These are phyloP conservation scores for Octodonta nipae DNA, from an alignment of 2,888 invertebrate species.

Conservation along the genomic window DNA sequence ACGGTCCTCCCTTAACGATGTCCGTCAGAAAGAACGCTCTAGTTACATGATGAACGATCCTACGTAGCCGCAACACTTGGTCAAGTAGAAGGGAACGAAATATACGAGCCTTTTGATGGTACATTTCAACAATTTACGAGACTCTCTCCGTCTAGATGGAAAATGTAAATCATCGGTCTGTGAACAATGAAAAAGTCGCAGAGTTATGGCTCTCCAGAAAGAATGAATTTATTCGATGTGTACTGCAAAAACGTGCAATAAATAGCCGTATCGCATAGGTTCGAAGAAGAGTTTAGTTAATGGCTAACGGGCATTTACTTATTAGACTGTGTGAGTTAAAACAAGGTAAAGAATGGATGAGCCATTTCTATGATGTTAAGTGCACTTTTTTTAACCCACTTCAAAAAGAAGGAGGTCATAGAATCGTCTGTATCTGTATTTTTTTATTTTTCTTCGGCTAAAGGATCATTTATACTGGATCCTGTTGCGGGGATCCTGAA, in stretches of 20 bases:
- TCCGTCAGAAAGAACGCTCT: conserved; percentile 24
- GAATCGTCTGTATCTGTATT: no score
- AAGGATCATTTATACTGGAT: no score
- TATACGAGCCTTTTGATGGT: conserved; percentile 32
- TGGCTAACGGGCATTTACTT: no score
- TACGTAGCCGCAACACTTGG: conserved; percentile 27
- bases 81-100: conserved; percentile 22
- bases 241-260: conserved; percentile 12
- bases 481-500: no score
- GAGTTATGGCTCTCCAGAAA: conserved; percentile 25
- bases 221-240: conserved; percentile 26
- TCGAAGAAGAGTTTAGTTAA: no score
- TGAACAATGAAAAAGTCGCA: conserved; percentile 17
- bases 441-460: no score
- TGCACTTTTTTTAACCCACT: no score
- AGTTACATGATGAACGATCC: conserved; percentile 27
- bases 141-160: conserved; percentile 32
- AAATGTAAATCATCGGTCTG: conserved; percentile 31
- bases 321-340: no score
- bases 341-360: no score
- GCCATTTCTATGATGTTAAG: no score
- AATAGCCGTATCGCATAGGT: no score
- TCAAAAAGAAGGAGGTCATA: no score
- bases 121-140: conserved; percentile 34
- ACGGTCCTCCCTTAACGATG: conserved; percentile 31